Conservation (phyloP, 1,140 invertebrate species). For the Leguminivora glycinivorella region DNA sequence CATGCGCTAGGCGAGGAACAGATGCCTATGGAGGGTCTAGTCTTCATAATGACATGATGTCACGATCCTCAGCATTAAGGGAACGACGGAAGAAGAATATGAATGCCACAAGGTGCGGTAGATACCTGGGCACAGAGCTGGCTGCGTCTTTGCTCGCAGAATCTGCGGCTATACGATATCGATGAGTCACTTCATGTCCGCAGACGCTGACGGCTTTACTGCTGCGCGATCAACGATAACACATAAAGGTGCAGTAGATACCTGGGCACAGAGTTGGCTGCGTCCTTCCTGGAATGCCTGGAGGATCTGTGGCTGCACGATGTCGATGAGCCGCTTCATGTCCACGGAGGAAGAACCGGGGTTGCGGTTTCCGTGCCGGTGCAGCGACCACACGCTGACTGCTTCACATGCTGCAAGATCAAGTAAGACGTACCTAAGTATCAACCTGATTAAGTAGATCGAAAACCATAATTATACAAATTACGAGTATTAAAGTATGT, state of each 20-base stretch:
- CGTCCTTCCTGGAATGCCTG: constrained; percentile 44
- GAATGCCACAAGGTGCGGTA: too few species aligned
- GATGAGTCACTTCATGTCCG: constrained; percentile 45
- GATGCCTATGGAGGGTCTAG: too few species aligned
- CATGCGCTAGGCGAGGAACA: too few species aligned
- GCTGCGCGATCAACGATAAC: too few species aligned
- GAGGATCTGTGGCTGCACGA: constrained; percentile 52
- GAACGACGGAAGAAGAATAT: too few species aligned
- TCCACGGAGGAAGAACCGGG: constrained; percentile 48
- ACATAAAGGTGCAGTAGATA: constrained; percentile 33
- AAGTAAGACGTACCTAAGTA: too few species aligned
- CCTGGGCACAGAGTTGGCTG: constrained; percentile 58
- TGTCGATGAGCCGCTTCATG: constrained; percentile 46
- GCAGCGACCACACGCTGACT: constrained; percentile 57
- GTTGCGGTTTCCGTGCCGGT: constrained; percentile 65
- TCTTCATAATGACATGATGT: too few species aligned
- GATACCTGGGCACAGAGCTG: constrained; percentile 59
- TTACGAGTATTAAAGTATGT: too few species aligned
- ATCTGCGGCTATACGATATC: constrained; percentile 50
- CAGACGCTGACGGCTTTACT: too few species aligned
- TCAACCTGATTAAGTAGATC: too few species aligned
- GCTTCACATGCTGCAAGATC: constrained; percentile 52
- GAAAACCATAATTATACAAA: too few species aligned
- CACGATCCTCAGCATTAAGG: too few species aligned
- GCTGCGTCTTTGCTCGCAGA: constrained; percentile 44